Evolutionary conservation across 2,888 invertebrate genomes (phyloP), one percentile per base, ranked within the genome.

Genomic region (Rhamphomyia laevipes): DNA sequence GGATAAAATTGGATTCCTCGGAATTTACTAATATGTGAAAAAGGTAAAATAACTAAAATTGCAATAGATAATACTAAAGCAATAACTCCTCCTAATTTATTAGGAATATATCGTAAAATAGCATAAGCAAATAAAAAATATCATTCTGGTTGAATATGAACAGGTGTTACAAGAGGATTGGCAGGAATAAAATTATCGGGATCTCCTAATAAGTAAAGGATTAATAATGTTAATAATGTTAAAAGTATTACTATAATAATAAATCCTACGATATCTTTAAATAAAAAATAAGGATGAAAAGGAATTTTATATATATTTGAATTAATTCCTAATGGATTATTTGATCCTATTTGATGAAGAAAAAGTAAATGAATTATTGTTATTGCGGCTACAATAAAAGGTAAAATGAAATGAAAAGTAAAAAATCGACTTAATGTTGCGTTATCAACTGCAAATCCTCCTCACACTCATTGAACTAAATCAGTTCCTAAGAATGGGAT

Each of bases 101-200:
- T 86, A 7, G 86, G 85, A 50, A 87, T 84, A 37, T 84, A 84
- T 23, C 86, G 86, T 61, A 87, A 58, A 73, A 87, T 86, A 16
- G 85, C 82, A 67, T 86, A 86, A 13, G 86, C 84, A 74, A 86
- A 86, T 74, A 87, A 66, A 61, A 86, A 88, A 66, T 87, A 87
- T 80, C 85, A 87, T 77, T 88, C 86, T 43, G 85, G 86, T 77
- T 86, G 82, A 73, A 86, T 86, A 63, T 86, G 86, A 9, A 76
- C 65, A 0, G 86, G 84, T 0, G 84, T 85, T 15, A 80, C 62
- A 54, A 64, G 46, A 0, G 61, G 63, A 17, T 64, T 63, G 4
- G 63, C 64, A 0, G 78, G 77, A 17, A 76, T 80, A 71, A 84
- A 86, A 71, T 85, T 86, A 73, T 84, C 84, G 0, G 82, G 80